Base-by-base conservation (phyloP, 2,888 invertebrate genomes). In the Ennomos fuscantarius region DNA sequence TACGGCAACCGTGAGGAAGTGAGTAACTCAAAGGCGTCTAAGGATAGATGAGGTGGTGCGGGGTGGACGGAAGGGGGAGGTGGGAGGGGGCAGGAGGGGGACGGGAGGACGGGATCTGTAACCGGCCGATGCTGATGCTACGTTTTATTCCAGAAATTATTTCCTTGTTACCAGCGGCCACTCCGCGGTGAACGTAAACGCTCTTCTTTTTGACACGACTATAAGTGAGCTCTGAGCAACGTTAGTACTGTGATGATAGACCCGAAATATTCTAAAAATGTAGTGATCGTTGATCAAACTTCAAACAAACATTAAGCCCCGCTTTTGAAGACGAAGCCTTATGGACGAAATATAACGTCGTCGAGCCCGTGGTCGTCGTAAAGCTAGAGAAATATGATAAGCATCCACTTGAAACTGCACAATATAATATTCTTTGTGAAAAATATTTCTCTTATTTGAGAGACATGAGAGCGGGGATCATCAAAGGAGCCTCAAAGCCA, bases 391-490 rank as follows among this genome's bases (percentile, higher is more conserved):
- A 47, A 42, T 47, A 52, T 44, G 47, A 47, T 42, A 47, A 54
- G 43, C 48, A 48, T 6, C 24, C 6, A 24, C 37, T 55, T 43
- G 33, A 42, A 47, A 15, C 54, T 48, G 34, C 42, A 48, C 37
- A 48, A 55, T 48, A 42, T 55, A 48, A 55, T 49, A 49, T 49
- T 55, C 48, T 49, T 49, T 55, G 48, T 49, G 37, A 49, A 49
- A 55, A 55, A 55, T 44, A 42, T 39, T 43, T 55, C 42, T 43
- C 48, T 48, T 33, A 48, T 55, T 37, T 39, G 42, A 43, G 48
- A 32, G 43, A 55, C 47, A 37, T 43, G 54, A 48, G 43, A 37
- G 48, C 33, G 15, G 24, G 34, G 42, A 37, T 36, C 33, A 39
- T 36, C 48, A 43, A 48, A 47, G 47, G 47, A 48, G 33, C 47